Percentiles rank a stretch among this genome's conserved stretches.
phyloP scores from a whole-genome alignment of 2,797 vertebrate genomes.

The Calcarius lapponicus region DNA sequence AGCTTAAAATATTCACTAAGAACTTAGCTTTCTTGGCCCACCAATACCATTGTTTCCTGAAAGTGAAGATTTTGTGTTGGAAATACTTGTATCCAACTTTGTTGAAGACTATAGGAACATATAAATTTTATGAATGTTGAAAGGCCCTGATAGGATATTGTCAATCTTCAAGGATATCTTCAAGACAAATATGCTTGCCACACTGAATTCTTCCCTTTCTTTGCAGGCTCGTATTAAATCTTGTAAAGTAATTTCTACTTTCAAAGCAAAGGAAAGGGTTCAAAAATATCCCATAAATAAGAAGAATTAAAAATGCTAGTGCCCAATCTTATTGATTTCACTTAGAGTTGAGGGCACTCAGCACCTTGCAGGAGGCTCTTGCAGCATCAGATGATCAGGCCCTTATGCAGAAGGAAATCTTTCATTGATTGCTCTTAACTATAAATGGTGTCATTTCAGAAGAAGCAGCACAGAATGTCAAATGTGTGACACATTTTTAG shows the following conservation, averaged over 20 bases:
- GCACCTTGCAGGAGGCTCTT: slow-evolving; percentile 62
- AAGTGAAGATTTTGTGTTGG: neutral
- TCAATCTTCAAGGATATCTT: slow-evolving; percentile 37
- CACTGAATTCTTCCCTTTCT: neutral
- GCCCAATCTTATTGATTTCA: slow-evolving; percentile 59
- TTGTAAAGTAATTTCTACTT: neutral
- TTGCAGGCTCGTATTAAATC: neutral
- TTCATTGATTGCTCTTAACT: slow-evolving; percentile 66
- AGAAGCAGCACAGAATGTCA: slow-evolving; percentile 23
- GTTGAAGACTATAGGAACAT: slow-evolving; percentile 34
- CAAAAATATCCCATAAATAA: neutral
- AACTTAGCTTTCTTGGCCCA: slow-evolving; percentile 30
- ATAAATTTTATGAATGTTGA: slow-evolving; percentile 19
- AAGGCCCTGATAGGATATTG: slow-evolving; percentile 12
- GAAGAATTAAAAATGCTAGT: slow-evolving; percentile 17
- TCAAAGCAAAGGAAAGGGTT: neutral
- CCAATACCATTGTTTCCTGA: neutral
- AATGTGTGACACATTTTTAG: slow-evolving; percentile 5
- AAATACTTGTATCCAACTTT: slow-evolving; percentile 43
- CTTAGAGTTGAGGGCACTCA: slow-evolving; percentile 50
- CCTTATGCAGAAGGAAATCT: slow-evolving; percentile 54
- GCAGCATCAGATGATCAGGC: slow-evolving; percentile 43
- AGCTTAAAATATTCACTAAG: slow-evolving; percentile 48
- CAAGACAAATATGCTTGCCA: slow-evolving; percentile 33
- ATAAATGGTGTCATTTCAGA: slow-evolving; percentile 45